Base-by-base conservation (phyloP, 1,140 invertebrate genomes). In the Aphelinus certus region DNA sequence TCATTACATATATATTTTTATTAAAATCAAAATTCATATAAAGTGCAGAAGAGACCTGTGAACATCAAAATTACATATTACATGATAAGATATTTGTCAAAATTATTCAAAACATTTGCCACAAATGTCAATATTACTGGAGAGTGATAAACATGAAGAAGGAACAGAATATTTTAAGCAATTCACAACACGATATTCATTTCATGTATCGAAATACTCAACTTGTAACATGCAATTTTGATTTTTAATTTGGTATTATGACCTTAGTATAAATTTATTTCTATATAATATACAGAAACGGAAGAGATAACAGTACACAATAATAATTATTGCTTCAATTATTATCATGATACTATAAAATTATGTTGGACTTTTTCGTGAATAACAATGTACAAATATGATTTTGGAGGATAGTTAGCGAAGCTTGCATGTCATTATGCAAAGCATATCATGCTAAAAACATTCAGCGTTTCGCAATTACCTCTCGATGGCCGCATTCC, bases 401-500 rank as follows among this genome's bases (percentile, higher is more conserved):
- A 69, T 63, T 9, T 67, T 49, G 71, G 58, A 62, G 63, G 43
- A 68, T 71, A 9, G 73, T 79, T 65, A 80, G 82, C 79, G 73
- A 81, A 82, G 78, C 79, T 67, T 61, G 62, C 73, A 74, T 76
- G 64, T 75, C 61, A 66, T 64, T 76, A 77, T 79, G 78, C 76
- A 69, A 84, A 85, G 81, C 77, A 64, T 79, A 67, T 81, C 84
- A 87, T 86, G 85, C 85, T 85, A 79, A 81, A 74, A 81, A 78
- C 70, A 66, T 73, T 80, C 81, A 76, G 83, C 78, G 78, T 84
- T 77, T 81, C 60, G 60, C 63, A 83, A 82, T 85, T 90, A 90
- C 89, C 89, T 90, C 89, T 87, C 88, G 85, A 83, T 89, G 88
- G 85, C 89, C 87, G 85, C 88, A 88, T 88, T 90, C 90, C 89